A percentile compares a stretch with the other conserved stretches of the same genome.
Evolutionary conservation across 1,140 invertebrate genomes (phyloP).

Genomic region (Drosophila subobscura): DNA sequence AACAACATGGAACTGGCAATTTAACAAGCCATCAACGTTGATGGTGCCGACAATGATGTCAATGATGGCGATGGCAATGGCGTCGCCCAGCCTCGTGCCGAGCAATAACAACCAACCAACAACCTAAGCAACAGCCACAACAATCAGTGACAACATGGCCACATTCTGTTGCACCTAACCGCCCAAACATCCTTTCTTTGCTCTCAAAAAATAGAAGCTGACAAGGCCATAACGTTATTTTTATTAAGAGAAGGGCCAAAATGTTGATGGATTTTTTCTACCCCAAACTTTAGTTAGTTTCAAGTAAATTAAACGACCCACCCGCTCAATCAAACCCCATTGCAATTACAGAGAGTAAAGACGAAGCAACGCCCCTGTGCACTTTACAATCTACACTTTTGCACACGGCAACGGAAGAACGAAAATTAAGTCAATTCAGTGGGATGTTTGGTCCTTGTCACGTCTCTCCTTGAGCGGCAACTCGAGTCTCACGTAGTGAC

Average conservation of each 20-base stretch:
- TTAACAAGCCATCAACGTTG: slow-evolving; percentile 81
- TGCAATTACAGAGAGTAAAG: background rate
- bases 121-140: slow-evolving; percentile 32
- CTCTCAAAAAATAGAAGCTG: background rate
- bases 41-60: slow-evolving; percentile 78
- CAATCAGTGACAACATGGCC: slow-evolving; percentile 28
- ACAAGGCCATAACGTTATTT: slow-evolving; percentile 8
- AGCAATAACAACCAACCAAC: slow-evolving; percentile 58
- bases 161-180: slow-evolving; percentile 29
- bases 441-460: slow-evolving; percentile 36
- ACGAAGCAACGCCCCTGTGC: slow-evolving; percentile 1
- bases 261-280: background rate
- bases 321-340: slow-evolving; percentile 10
- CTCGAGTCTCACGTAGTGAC: slow-evolving; percentile 54
- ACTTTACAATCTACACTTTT: slow-evolving; percentile 32
- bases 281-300: background rate
- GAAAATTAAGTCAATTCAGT: slow-evolving; percentile 66
- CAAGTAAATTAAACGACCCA: background rate
- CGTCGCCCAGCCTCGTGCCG: slow-evolving; percentile 15
- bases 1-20: slow-evolving; percentile 78
- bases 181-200: background rate
- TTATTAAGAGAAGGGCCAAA: background rate
- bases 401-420: slow-evolving; percentile 47
- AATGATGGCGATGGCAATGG: slow-evolving; percentile 67
- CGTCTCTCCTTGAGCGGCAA: slow-evolving; percentile 23